Evolutionary conservation across 2,888 invertebrate species (phyloP).

Genomic region (Hemicrepidius hirtus): DNA sequence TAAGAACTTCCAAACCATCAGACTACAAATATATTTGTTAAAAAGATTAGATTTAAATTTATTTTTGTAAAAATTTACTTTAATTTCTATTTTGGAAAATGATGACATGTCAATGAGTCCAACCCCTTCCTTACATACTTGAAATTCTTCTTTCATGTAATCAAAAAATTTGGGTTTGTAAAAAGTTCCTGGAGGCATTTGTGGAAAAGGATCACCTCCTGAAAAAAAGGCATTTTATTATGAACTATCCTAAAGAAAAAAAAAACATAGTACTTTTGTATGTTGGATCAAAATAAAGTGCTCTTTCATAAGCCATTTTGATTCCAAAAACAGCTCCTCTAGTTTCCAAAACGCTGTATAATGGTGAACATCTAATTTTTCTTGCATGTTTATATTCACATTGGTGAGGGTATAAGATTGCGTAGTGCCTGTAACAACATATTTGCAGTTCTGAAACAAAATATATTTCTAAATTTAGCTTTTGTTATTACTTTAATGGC

Average conservation of each 20-base stretch:
- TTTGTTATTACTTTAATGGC: background rate
- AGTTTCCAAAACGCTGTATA: slow-evolving; percentile 80
- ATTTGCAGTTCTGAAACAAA: slow-evolving; percentile 12
- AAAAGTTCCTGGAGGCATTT: slow-evolving; percentile 78
- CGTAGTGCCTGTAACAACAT: slow-evolving; percentile 72
- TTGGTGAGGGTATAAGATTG: slow-evolving; percentile 76
- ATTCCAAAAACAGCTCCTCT: slow-evolving; percentile 81
- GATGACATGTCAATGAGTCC: slow-evolving; percentile 87
- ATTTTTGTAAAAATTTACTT: slow-evolving; percentile 71
- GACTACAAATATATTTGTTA: slow-evolving; percentile 71
- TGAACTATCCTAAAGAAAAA: background rate
- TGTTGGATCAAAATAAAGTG: slow-evolving; percentile 79
- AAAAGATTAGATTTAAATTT: background rate
- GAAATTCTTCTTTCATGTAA: slow-evolving; percentile 81
- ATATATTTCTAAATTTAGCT: slow-evolving; percentile 3
- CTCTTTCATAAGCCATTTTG: slow-evolving; percentile 82
- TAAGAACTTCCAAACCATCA: slow-evolving; percentile 75
- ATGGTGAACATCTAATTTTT: slow-evolving; percentile 79
- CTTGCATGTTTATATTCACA: slow-evolving; percentile 78
- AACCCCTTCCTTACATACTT: slow-evolving; percentile 84
- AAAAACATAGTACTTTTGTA: slow-evolving; percentile 70
- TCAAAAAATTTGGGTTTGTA: slow-evolving; percentile 82
- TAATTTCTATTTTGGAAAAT: slow-evolving; percentile 84
- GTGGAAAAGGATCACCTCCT: slow-evolving; percentile 73
- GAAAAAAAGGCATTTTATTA: slow-evolving; percentile 32